These are phyloP conservation scores for Motacilla alba DNA, from an alignment of 2,113 vertebrate species.

Conservation along the genomic window DNA sequence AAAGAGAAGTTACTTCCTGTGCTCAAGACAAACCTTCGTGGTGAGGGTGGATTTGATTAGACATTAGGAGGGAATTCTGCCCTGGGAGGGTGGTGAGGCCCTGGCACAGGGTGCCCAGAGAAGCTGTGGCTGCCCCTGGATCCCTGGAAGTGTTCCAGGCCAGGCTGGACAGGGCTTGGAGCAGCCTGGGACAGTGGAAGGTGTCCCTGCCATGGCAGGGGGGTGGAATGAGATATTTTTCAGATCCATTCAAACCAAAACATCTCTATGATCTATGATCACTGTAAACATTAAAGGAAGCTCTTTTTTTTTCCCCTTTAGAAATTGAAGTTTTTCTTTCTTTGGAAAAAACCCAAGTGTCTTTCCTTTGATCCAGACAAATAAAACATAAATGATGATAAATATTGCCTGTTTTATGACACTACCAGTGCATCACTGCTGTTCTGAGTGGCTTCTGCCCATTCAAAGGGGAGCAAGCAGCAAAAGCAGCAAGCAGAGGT, in stretches of 20 bases:
- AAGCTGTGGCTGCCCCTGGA: background rate
- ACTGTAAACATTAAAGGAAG: background rate
- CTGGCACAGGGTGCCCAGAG: background rate
- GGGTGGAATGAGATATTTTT: background rate
- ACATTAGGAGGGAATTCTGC: background rate
- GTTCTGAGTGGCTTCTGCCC: background rate
- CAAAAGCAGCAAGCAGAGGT: background rate
- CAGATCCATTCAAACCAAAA: background rate
- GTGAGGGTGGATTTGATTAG: background rate
- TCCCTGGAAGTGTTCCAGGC: background rate
- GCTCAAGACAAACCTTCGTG: background rate
- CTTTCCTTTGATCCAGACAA: constrained; percentile 31
- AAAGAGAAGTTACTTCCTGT: background rate
- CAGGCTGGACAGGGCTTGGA: background rate
- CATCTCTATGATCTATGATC: background rate
- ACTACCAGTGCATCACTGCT: background rate
- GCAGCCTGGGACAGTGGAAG: accelerated
- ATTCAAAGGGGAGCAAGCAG: background rate
- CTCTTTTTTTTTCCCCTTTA: background rate
- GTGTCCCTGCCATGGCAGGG: background rate
- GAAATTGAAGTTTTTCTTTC: background rate
- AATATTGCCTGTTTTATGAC: background rate
- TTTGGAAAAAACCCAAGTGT: background rate
- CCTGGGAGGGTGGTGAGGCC: accelerated
- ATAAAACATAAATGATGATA: background rate